Evolutionary conservation across 2,888 invertebrate species (phyloP).

Genomic region (Nyleta sp.): DNA sequence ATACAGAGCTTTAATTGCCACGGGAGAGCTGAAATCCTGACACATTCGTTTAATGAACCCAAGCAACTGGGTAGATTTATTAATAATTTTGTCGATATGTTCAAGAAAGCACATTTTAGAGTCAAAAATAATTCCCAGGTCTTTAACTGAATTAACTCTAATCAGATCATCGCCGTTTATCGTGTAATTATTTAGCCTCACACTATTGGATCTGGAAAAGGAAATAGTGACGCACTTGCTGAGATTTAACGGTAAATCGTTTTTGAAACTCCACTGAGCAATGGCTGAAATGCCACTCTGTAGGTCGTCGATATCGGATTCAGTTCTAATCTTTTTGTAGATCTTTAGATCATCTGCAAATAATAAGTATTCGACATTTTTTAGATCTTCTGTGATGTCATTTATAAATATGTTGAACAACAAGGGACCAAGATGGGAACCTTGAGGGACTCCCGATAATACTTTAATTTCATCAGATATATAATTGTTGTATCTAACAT

Average conservation of each 20-base stretch:
- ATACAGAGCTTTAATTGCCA: neutral
- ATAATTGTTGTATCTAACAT: slow-evolving; percentile 6
- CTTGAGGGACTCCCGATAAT: slow-evolving; percentile 9
- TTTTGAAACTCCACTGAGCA: neutral
- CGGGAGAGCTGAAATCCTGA: neutral
- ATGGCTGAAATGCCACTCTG: neutral
- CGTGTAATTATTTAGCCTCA: neutral
- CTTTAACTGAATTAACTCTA: neutral
- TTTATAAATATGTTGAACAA: slow-evolving; percentile 21
- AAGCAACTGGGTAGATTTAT: neutral
- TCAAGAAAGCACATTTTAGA: neutral
- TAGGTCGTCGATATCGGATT: neutral
- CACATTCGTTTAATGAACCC: slow-evolving; percentile 9
- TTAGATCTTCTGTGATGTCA: neutral
- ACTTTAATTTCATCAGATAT: slow-evolving; percentile 1
- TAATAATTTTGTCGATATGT: neutral
- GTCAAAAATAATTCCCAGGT: slow-evolving; percentile 13
- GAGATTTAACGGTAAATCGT: neutral
- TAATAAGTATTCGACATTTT: neutral
- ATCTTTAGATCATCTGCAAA: slow-evolving; percentile 22
- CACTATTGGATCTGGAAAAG: neutral
- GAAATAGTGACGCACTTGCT: neutral
- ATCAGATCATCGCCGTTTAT: neutral
- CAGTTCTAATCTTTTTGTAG: neutral
- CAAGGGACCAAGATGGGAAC: slow-evolving; percentile 1